Percentiles rank a stretch among this genome's conserved stretches.
Conservation (phyloP, 2,113 vertebrate species). For the Calidris pygmaea region DNA sequence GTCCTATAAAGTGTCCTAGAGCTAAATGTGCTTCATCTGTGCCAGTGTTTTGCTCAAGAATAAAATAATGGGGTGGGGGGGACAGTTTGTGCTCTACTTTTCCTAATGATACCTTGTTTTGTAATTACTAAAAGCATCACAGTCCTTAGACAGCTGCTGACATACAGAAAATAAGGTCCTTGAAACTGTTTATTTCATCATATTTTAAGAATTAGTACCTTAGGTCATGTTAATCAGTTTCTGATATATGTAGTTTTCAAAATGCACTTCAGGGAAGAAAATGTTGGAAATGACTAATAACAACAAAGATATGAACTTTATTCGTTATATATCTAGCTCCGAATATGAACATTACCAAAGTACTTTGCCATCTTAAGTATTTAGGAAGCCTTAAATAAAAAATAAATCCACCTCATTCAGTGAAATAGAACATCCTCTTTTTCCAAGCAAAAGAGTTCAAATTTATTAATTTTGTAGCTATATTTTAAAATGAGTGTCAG, state of each 20-base stretch:
- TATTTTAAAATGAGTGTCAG: constrained; percentile 77
- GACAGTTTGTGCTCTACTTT: constrained; percentile 43
- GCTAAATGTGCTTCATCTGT: constrained; percentile 29
- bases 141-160: constrained; percentile 73
- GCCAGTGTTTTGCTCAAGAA: not conserved
- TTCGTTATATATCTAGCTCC: constrained; percentile 45
- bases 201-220: constrained; percentile 78
- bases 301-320: constrained; percentile 76
- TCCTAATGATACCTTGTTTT: constrained; percentile 57
- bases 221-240: constrained; percentile 81
- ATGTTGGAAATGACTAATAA: constrained; percentile 72
- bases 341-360: constrained; percentile 44
- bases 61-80: not conserved
- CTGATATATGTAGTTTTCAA: constrained; percentile 80
- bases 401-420: constrained; percentile 67
- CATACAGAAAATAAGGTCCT: constrained; percentile 72
- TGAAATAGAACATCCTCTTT: constrained; percentile 65
- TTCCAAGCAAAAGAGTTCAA: constrained; percentile 69
- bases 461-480: constrained; percentile 76
- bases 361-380: constrained; percentile 67
- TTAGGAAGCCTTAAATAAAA: constrained; percentile 77
- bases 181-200: constrained; percentile 76
- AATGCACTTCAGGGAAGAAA: constrained; percentile 76
- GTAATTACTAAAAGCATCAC: constrained; percentile 72
- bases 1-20: constrained; percentile 19